These are phyloP conservation scores for Gerris buenoi DNA, from an alignment of 1,140 invertebrate genomes.

Conservation along the genomic window DNA sequence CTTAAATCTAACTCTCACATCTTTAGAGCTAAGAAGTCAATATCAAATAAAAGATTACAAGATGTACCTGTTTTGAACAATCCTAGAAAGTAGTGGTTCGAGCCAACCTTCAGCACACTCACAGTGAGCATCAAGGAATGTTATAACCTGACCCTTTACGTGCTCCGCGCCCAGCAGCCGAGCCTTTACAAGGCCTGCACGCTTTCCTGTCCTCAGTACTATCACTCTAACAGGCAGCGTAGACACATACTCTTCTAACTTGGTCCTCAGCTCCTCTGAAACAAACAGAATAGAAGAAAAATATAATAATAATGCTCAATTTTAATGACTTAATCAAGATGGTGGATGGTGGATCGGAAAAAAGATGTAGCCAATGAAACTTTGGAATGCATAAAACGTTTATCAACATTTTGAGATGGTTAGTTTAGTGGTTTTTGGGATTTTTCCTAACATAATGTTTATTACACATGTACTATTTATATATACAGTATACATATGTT, in stretches of 20 bases:
- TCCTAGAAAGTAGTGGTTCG: conserved; percentile 75
- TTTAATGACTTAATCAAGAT: conserved; percentile 7
- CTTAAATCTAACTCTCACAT: too few relatives aligned
- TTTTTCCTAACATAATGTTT: too few relatives aligned
- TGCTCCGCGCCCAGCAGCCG: conserved; percentile 79
- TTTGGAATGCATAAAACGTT: too few relatives aligned
- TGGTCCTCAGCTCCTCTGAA: conserved; percentile 48
- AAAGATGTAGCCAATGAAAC: too few relatives aligned
- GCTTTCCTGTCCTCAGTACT: conserved; percentile 70
- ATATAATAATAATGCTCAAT: not conserved
- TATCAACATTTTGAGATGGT: too few relatives aligned
- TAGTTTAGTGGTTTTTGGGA: too few relatives aligned
- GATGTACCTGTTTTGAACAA: conserved; percentile 67
- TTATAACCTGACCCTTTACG: conserved; percentile 85
- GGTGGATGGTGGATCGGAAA: too few relatives aligned
- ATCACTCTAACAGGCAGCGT: conserved; percentile 67
- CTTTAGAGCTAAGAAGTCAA: too few relatives aligned
- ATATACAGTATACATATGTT: too few relatives aligned
- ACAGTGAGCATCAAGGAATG: conserved; percentile 92
- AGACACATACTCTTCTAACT: conserved; percentile 79
- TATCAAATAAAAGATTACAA: too few relatives aligned
- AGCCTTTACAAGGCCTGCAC: conserved; percentile 86
- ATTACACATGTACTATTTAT: too few relatives aligned
- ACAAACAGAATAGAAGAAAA: not conserved
- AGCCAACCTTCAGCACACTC: conserved; percentile 86